phyloP scores from a whole-genome alignment of 2,888 invertebrate genomes.

The Leptopilina syphax region DNA sequence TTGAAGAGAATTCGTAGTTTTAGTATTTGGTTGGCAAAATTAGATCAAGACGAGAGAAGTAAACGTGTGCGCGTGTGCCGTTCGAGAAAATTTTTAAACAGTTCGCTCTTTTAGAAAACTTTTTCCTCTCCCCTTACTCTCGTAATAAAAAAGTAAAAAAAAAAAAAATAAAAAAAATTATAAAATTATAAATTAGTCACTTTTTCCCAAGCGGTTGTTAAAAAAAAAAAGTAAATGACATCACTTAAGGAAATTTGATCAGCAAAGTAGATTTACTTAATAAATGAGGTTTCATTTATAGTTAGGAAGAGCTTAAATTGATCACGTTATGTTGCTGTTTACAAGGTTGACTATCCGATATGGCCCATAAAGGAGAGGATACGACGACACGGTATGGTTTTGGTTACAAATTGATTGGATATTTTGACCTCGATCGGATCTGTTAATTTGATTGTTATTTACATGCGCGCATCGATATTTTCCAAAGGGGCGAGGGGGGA shows the following conservation, averaged over 20 bases:
- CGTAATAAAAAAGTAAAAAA: no score
- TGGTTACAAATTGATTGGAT: conserved; percentile 35
- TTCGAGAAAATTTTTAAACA: no score
- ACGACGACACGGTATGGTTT: conserved; percentile 8
- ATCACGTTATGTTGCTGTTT: neutral
- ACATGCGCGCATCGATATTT: neutral
- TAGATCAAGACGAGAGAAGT: no score
- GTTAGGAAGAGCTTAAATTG: neutral
- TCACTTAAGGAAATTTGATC: conserved; percentile 15
- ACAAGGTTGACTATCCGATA: conserved; percentile 10
- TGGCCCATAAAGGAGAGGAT: conserved; percentile 18
- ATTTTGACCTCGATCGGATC: conserved; percentile 24
- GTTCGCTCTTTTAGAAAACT: no score
- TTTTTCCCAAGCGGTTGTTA: no score
- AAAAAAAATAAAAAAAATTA: no score
- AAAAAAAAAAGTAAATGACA: neutral
- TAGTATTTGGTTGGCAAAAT: no score
- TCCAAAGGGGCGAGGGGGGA: no score
- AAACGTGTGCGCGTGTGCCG: no score
- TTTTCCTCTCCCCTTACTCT: no score
- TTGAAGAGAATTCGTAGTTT: no score
- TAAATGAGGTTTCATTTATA: neutral
- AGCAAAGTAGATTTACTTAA: neutral
- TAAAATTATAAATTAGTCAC: no score
- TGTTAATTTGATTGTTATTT: conserved; percentile 36